Percentiles rank a stretch among this genome's conserved stretches.
Conservation (phyloP, 2,888 invertebrate genomes). For the Cistogaster globosa region DNA sequence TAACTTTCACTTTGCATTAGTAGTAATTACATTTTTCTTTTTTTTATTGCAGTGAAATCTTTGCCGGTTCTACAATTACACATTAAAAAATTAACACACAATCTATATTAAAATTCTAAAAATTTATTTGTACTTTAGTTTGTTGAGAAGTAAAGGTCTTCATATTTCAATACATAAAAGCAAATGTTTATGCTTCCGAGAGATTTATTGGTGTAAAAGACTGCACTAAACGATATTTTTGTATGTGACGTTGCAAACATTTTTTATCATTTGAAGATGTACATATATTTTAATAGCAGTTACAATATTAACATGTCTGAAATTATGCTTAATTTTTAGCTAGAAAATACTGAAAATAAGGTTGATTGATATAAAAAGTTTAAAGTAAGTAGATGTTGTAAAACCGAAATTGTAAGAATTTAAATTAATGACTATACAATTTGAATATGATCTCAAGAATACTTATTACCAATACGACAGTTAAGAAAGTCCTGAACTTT, state of each 20-base stretch:
- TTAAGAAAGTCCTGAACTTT: too few species aligned
- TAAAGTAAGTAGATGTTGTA: too few species aligned
- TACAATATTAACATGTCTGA: too few species aligned
- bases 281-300: too few species aligned
- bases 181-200: background rate
- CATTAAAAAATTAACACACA: slow-evolving; percentile 16
- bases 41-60: slow-evolving; percentile 21
- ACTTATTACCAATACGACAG: too few species aligned
- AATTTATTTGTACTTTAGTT: background rate
- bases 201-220: background rate
- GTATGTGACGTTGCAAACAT: background rate
- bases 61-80: slow-evolving; percentile 48
- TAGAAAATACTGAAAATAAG: too few species aligned
- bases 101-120: background rate
- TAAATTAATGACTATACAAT: too few species aligned
- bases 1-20: slow-evolving; percentile 59
- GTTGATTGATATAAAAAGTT: too few species aligned
- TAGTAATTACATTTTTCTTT: slow-evolving; percentile 54
- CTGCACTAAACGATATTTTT: background rate
- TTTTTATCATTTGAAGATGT: too few species aligned
- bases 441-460: too few species aligned
- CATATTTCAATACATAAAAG: background rate
- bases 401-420: too few species aligned
- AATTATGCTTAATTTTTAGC: too few species aligned
- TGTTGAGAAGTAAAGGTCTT: background rate